phyloP scores from a whole-genome alignment of 2,888 invertebrate species.

The Tiliacea citrago region DNA sequence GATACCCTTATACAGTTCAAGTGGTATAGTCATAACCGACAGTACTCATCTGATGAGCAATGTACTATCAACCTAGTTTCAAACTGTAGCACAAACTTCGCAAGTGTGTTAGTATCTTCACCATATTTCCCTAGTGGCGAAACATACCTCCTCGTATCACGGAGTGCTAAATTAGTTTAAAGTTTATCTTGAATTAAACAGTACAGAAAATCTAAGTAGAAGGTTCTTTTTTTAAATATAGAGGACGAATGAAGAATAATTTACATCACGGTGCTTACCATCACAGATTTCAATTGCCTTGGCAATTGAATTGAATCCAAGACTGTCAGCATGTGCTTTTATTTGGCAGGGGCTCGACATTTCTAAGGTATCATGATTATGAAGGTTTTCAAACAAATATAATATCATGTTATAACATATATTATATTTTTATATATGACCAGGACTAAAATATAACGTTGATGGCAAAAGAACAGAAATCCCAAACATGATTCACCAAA shows the following conservation, averaged over 20 bases:
- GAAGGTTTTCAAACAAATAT: too few species aligned
- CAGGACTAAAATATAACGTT: too few species aligned
- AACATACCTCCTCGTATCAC: constrained; percentile 26
- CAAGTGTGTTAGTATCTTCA: constrained; percentile 46
- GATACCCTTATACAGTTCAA: constrained; percentile 17
- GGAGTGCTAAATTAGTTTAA: constrained; percentile 40
- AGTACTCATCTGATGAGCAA: constrained; percentile 22
- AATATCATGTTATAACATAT: too few species aligned
- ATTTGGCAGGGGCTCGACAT: neutral
- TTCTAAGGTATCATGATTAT: neutral
- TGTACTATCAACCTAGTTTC: constrained; percentile 50
- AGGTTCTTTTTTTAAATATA: neutral
- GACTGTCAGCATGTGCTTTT: neutral
- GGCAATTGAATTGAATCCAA: too few species aligned
- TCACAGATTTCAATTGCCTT: too few species aligned
- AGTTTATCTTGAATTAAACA: constrained; percentile 33
- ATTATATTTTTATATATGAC: too few species aligned
- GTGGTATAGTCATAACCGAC: constrained; percentile 10
- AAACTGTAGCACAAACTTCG: constrained; percentile 32
- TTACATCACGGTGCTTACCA: too few species aligned
- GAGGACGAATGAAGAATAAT: neutral
- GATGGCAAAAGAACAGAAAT: neutral
- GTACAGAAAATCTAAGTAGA: neutral
- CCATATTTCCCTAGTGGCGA: constrained; percentile 51
- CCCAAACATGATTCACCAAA: constrained; percentile 30